Percentiles rank a stretch among this genome's conserved stretches.
Conservation (phyloP, 2,797 vertebrate species). For the Scleropages formosus region DNA sequence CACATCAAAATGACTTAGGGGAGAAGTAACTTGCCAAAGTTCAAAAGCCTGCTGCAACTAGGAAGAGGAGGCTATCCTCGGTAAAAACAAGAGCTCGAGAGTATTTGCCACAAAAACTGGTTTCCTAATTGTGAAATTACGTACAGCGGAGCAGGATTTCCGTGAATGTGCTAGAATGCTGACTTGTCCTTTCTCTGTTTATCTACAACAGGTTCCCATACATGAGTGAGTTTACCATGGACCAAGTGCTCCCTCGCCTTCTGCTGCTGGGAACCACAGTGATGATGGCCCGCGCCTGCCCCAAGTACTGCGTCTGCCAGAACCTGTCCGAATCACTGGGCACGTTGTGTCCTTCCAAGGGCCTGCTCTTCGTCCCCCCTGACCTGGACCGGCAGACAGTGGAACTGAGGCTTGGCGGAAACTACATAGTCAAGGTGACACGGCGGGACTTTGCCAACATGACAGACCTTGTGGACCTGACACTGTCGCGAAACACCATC, state of each 20-base stretch:
- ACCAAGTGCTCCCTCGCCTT: conserved; percentile 82
- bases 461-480: conserved; percentile 91
- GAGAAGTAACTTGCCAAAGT: neutral
- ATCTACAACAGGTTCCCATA: conserved; percentile 64
- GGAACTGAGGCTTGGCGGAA: conserved; percentile 88
- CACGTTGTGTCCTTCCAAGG: conserved; percentile 88
- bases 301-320: conserved; percentile 91
- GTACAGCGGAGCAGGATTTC: neutral
- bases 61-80: neutral
- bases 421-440: conserved; percentile 87
- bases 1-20: conserved; percentile 27
- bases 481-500: conserved; percentile 90
- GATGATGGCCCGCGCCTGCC: conserved; percentile 78
- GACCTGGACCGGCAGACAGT: conserved; percentile 89
- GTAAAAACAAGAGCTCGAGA: neutral
- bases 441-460: conserved; percentile 93
- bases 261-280: conserved; percentile 86
- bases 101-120: neutral
- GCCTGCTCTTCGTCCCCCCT: conserved; percentile 87
- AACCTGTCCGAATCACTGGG: conserved; percentile 91
- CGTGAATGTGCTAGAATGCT: neutral
- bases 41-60: neutral
- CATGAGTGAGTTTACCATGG: conserved; percentile 81
- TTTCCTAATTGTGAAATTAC: neutral
- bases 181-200: neutral